Evolutionary conservation across 2,797 vertebrate species (phyloP).

Genomic region (Hapalemur alaotrensis): DNA sequence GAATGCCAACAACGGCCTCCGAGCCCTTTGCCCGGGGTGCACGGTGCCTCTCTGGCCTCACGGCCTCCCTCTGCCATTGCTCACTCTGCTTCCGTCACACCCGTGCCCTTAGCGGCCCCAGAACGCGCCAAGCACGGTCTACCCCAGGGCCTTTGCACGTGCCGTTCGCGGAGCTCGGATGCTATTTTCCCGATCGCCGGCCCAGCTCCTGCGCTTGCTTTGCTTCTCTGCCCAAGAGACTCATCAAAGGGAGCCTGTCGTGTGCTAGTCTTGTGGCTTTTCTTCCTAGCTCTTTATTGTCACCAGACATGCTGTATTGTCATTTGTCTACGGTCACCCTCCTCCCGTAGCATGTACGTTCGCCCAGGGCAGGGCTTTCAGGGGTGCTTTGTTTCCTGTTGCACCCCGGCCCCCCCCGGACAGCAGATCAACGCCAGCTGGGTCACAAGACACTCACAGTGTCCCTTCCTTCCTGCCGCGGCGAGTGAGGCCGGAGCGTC

Average conservation of each 20-base stretch:
- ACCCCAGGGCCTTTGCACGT: neutral
- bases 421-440: too few species aligned
- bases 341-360: neutral
- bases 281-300: neutral
- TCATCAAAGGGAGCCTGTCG: neutral
- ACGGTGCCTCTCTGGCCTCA: neutral
- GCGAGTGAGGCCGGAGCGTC: neutral
- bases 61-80: neutral
- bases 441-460: neutral
- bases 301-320: neutral
- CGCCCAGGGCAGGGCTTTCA: neutral
- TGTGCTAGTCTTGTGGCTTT: neutral
- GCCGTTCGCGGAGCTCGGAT: neutral
- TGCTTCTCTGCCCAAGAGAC: neutral
- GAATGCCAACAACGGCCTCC: neutral
- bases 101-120: neutral
- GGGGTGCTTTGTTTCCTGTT: neutral
- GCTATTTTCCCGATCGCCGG: neutral
- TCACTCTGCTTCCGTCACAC: neutral
- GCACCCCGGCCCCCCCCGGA: neutral
- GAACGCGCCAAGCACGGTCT: neutral
- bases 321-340: neutral
- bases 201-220: neutral
- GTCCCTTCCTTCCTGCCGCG: neutral
- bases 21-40: fast-evolving